Conservation (phyloP, 2,797 vertebrate genomes). For the Triplophysa yarkandensis region DNA sequence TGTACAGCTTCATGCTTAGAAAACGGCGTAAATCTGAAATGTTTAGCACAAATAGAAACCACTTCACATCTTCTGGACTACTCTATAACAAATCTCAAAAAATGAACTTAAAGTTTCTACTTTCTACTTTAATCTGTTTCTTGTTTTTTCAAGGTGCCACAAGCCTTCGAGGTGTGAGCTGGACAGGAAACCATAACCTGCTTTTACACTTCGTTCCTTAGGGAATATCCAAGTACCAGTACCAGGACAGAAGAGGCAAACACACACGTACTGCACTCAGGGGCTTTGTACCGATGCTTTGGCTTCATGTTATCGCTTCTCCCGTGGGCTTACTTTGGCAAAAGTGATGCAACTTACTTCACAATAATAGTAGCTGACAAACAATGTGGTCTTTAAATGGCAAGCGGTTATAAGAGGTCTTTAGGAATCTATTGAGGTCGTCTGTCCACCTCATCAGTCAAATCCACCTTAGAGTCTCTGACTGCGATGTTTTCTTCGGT, state of each 20-base stretch:
- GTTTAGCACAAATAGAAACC: no score
- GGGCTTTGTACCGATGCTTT: constrained; percentile 18
- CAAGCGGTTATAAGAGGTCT: neutral
- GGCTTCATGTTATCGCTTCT: constrained; percentile 12
- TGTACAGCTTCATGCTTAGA: no score
- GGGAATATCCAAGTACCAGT: constrained; percentile 17
- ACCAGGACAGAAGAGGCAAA: constrained; percentile 34
- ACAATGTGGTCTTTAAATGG: constrained; percentile 21
- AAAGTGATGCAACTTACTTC: constrained; percentile 26
- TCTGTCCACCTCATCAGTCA: constrained; percentile 10
- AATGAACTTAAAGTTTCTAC: no score
- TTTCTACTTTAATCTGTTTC: no score
- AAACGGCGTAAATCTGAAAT: no score
- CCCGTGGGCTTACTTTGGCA: constrained; percentile 16
- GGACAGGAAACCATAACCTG: constrained; percentile 53
- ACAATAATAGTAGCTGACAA: constrained; percentile 30
- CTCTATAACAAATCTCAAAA: no score
- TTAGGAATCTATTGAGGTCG: constrained; percentile 12
- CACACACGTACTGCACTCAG: neutral
- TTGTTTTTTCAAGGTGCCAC: neutral
- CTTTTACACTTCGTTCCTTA: constrained; percentile 8
- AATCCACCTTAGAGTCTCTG: neutral
- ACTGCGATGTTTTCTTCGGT: constrained; percentile 22
- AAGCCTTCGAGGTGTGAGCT: neutral
- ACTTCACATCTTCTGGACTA: no score